Base-by-base conservation (phyloP, 2,888 invertebrate species). In the Pseudococcus viburni region DNA sequence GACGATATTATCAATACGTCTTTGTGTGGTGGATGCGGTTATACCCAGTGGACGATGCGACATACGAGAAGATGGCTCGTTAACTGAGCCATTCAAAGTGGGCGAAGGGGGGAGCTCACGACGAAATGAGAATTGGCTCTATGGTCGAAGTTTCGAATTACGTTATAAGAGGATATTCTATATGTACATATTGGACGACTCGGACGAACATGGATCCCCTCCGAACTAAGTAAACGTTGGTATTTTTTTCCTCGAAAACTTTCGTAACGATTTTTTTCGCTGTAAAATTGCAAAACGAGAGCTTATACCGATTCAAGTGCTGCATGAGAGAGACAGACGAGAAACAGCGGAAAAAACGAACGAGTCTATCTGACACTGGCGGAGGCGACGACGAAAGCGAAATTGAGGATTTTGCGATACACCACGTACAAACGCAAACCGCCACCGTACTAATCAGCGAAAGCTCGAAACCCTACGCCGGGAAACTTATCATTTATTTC, bases 401-500 rank as follows among this genome's bases (percentile, higher is more conserved):
- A 83, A 83, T 83, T 46, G 80, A 46, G 46, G 46, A 83, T 83
- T 83, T 83, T 46, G 8, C 9, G 80, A 83, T 83, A 83, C n/a
- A 83, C 46, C 80, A 83, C 80, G 80, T 83, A 83, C 46, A 83
- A n/a, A 42, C n/a, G 17, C 22, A 46, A 83, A 83, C 46, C 46
- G 46, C 42, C 42, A 42, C 8, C 80, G 80, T 46, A 46, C 80
- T 83, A 83, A 83, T 83, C 80, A 83, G 46, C 80, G 80, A 83
- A 83, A 83, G 42, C 80, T 83, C n/a, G 64, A 83, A 83, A 83
- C 80, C 80, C 80, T 33, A 19, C 46, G 39, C 26, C 9, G 19
- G 64, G 9, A 73, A 83, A 83, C 80, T 83, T 83, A 83, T 83
- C 80, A 83, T 83, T 83, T 83, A 83, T 83, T 83, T 83, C 80